Evolutionary conservation across 1,140 invertebrate species (phyloP).

Genomic region (Doryteuthis pealeii): DNA sequence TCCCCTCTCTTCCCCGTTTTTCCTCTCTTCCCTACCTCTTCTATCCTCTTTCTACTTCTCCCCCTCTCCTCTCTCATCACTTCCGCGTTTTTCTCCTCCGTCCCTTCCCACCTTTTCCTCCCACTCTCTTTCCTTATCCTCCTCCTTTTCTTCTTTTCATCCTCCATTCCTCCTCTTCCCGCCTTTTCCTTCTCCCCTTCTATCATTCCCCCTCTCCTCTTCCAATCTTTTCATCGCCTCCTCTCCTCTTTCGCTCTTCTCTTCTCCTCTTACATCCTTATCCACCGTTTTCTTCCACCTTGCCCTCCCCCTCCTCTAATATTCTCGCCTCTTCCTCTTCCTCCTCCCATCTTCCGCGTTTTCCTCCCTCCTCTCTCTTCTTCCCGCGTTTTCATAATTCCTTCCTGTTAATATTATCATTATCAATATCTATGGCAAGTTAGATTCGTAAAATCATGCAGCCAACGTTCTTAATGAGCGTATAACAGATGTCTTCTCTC

Average conservation of each 20-base stretch:
- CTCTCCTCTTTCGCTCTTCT: background rate
- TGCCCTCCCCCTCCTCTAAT: background rate
- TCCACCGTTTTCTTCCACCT: background rate
- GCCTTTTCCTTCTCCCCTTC: background rate
- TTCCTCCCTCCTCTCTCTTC: background rate
- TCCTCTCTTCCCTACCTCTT: background rate
- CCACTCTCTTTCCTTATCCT: background rate
- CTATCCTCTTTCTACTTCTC: background rate
- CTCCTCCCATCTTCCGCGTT: background rate
- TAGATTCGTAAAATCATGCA: no score
- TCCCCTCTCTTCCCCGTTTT: background rate
- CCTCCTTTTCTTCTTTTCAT: background rate
- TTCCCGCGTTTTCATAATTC: no score
- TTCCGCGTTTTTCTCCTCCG: background rate
- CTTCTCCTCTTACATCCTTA: background rate
- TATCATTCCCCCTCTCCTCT: background rate
- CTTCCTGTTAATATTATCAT: no score
- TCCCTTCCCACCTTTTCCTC: background rate
- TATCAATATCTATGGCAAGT: no score
- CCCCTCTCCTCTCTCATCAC: background rate
- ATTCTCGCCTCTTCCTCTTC: background rate
- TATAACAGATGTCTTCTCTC: no score
- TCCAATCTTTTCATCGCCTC: background rate
- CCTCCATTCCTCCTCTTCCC: background rate
- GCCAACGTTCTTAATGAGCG: no score